Conservation (phyloP, 2,797 vertebrate genomes). For the Capromys pilorides region DNA sequence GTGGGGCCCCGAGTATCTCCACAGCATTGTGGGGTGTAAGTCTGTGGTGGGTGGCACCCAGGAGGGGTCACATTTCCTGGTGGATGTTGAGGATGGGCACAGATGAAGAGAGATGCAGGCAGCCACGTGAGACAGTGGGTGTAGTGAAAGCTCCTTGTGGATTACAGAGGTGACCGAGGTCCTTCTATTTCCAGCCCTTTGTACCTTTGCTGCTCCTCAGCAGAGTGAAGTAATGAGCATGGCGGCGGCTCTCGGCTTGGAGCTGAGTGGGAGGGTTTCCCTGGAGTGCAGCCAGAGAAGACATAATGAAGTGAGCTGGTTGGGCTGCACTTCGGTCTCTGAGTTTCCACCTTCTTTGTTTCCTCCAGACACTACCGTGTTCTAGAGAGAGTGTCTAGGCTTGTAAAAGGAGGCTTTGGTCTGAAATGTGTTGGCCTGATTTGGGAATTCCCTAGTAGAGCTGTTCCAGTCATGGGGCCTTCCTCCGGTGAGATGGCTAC, state of each 20-base stretch:
- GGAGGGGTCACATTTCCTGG: background rate
- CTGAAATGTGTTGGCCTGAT: background rate
- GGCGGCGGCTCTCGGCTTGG: background rate
- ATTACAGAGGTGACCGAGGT: background rate
- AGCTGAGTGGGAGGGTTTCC: background rate
- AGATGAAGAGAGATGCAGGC: background rate
- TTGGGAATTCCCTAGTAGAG: background rate
- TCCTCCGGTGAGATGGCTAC: background rate
- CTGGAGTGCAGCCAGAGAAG: background rate
- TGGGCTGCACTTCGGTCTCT: background rate
- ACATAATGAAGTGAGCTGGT: background rate
- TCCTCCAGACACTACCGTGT: background rate
- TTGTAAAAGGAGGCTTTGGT: background rate
- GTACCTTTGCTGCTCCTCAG: background rate
- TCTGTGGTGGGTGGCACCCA: background rate
- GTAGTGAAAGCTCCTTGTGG: background rate
- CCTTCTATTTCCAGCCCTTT: background rate
- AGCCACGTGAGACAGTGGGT: background rate
- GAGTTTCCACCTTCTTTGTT: slow-evolving; percentile 8
- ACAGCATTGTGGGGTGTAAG: background rate
- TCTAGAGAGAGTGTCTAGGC: background rate
- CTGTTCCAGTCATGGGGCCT: background rate
- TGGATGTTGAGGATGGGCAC: background rate
- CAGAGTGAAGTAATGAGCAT: background rate
- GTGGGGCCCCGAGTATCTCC: background rate